phyloP scores from a whole-genome alignment of 2,888 invertebrate genomes.

The Myathropa florea region DNA sequence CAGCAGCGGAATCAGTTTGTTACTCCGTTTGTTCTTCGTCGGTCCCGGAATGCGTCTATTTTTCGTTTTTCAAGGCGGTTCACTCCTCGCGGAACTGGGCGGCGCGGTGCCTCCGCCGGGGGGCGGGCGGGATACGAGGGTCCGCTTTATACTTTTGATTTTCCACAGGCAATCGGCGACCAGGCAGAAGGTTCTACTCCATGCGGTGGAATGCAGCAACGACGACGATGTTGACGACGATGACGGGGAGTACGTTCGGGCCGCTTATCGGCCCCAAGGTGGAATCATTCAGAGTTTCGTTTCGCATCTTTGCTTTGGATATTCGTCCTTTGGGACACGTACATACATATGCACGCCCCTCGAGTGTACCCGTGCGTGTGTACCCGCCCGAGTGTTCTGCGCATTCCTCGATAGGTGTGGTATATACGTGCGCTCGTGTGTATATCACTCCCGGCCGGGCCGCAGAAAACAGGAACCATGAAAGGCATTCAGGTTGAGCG shows the following conservation, averaged over 20 bases:
- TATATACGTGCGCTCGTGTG: constrained; percentile 26
- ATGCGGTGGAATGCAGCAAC: constrained; percentile 58
- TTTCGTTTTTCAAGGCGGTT: constrained; percentile 44
- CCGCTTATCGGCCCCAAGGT: constrained; percentile 64
- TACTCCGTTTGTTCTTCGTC: constrained; percentile 57
- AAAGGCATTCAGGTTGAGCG: constrained; percentile 70
- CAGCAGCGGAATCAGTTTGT: constrained; percentile 67
- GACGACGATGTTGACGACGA: constrained; percentile 22
- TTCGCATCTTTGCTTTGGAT: constrained; percentile 62
- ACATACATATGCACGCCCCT: constrained; percentile 19
- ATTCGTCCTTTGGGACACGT: constrained; percentile 70
- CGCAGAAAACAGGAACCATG: constrained; percentile 64
- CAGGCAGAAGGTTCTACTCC: constrained; percentile 41
- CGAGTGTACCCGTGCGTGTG: neutral
- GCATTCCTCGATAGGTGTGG: constrained; percentile 61
- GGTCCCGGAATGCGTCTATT: constrained; percentile 68
- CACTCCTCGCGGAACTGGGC: neutral
- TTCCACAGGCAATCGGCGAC: constrained; percentile 55
- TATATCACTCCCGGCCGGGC: constrained; percentile 26
- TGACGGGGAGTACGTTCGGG: constrained; percentile 6
- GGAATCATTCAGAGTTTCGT: constrained; percentile 69
- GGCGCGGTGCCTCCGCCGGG: neutral
- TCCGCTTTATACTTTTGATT: constrained; percentile 66
- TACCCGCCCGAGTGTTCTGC: neutral
- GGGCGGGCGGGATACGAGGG: constrained; percentile 16